Evolutionary conservation across 2,113 vertebrate genomes (phyloP), one percentile per base, ranked within the genome.

Genomic region (Ranitomeya imitator): DNA sequence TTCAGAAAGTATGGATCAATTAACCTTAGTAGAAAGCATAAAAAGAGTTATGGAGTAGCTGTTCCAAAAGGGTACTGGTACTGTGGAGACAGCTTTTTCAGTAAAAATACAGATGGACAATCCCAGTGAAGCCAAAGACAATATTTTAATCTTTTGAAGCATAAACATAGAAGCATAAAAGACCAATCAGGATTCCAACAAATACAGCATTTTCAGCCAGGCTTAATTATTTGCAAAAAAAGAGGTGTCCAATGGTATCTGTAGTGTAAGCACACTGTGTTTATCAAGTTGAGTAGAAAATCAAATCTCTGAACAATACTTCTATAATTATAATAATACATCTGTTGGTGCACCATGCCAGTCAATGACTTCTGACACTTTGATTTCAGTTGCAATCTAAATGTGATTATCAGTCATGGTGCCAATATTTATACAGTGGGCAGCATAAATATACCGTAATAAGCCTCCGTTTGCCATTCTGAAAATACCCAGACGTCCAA

Each of bases 261-360:
- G 26, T 71, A 37, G 54, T 71, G 63, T 59, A 21, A 73, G 78
- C 78, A 81, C 23, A 6, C 45, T 87, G 78, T 52, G 63, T 59
- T 87, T 80, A 73, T 71, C 78, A 73, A 87, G 77, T 86, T 26
- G 78, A 80, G 63, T 59, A 26, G 45, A 87, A 87, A 79, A 86
- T 79, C 51, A 71, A 87, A 71, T 87, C 65, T 73, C n/a, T 60
- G 51, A 54, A 73, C 86, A 87, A 73, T 73, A 87, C 52, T 2
- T 65, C 61, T 23, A 69, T 81, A 87, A 87, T 87, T 80, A 87
- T 81, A 87, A 55, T 81, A 26, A 81, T 87, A 87, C 79, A 81
- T 59, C 86, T 79, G 78, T 37, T 54, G 15, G 65, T 76, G 45
- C 86, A 73, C 61, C 65, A 87, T 81, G 78, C 18, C 37, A 65